Base-by-base conservation (phyloP, 2,797 vertebrate species). In the Cygnus olor region DNA sequence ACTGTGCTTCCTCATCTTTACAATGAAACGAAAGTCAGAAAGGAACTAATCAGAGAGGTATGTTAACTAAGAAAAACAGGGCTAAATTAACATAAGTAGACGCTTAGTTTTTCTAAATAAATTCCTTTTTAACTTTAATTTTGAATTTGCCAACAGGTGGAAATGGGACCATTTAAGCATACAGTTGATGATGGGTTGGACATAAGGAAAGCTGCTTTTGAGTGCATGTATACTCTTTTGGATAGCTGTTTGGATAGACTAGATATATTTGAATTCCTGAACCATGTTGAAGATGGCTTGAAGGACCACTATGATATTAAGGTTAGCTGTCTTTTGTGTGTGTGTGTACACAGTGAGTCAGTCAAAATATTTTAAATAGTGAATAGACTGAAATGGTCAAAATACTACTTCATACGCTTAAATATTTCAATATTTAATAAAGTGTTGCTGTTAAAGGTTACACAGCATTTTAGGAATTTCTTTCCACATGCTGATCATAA, bases 281-380 rank as follows among this genome's bases (percentile, higher is more conserved):
- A 99, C 97, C 99, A 99, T 56, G 99, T 99, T 95, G 99, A 99
- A 98, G 99, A 99, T 97, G 99, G 99, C 86, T 98, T 99, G 84
- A 99, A 99, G 97, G 99, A 99, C 97, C 99, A 99, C 97, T 99
- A 99, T 96, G 99, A 99, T 97, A 99, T 99, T 97, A 99, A 99
- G 99, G 99, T 99, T 97, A 97, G 95, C 86, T 87, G n/a, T 94
- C 34, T n/a, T n/a, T 94, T 80, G 11, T 60, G 17, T 76, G 86
- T 77, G 53, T 77, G 11, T 53, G 15, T 70, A 78, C 73, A 45
- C 22, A 57, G 12, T 49, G 49, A 65, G 28, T 90, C 42, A 20
- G 28, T 88, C 11, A 57, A 91, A 91, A 51, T 70, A 40, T 53
- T 93, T 88, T 27, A 80, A 72, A 63, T 24, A 58, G 9, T 16